Percentiles rank a stretch among this genome's conserved stretches.
Conservation (phyloP, 2,113 vertebrate species). For the Percopsis transmontana region DNA sequence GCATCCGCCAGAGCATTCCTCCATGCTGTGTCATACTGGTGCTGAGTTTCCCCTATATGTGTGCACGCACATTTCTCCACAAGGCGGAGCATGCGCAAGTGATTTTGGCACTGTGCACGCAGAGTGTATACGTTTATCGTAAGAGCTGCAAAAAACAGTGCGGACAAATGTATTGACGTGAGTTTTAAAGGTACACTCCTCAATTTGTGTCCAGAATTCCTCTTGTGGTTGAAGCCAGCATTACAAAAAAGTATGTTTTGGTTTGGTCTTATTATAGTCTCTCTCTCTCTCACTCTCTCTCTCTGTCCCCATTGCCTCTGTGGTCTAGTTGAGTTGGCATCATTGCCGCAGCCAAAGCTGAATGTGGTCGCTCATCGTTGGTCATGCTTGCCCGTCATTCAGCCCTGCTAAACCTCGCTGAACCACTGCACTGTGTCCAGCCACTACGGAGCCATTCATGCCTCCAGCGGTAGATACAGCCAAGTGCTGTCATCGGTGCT, state of each 20-base stretch:
- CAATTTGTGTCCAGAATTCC: not conserved
- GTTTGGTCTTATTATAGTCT: not conserved
- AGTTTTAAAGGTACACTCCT: too few species aligned
- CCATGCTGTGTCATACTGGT: constrained; percentile 74
- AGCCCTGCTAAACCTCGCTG: constrained; percentile 67
- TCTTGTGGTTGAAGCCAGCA: too few species aligned
- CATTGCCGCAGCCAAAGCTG: constrained; percentile 52
- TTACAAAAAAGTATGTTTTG: not conserved
- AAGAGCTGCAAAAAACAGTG: too few species aligned
- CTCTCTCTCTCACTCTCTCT: constrained; percentile 10
- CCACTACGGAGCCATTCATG: constrained; percentile 65
- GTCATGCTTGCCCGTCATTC: constrained; percentile 63
- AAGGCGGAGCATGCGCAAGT: constrained; percentile 20
- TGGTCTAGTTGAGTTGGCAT: constrained; percentile 62
- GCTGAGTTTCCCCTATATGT: constrained; percentile 68
- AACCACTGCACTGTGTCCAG: constrained; percentile 59
- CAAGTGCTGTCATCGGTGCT: constrained; percentile 52
- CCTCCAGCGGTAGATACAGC: constrained; percentile 51
- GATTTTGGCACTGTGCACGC: not conserved
- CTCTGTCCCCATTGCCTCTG: constrained; percentile 20
- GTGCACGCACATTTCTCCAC: constrained; percentile 62
- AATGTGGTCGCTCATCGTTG: constrained; percentile 58
- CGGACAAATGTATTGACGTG: too few species aligned
- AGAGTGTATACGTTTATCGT: not conserved
- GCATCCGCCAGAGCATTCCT: constrained; percentile 73